These are phyloP conservation scores for Noctua comes DNA, from an alignment of 2,888 invertebrate species.

Conservation along the genomic window DNA sequence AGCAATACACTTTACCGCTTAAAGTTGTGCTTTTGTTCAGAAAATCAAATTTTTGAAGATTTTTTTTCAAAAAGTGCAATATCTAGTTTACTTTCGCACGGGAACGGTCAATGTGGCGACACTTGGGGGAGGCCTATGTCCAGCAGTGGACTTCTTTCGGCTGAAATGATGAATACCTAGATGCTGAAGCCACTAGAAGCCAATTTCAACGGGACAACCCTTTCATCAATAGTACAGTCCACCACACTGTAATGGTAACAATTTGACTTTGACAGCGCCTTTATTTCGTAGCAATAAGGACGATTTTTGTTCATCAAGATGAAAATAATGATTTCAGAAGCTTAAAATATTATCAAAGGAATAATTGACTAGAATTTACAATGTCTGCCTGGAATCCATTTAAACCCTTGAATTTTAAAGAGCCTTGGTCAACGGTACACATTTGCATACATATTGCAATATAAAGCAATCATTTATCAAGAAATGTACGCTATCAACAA, in stretches of 20 bases:
- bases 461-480: constrained; percentile 5
- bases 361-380: constrained; percentile 1
- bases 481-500: constrained; percentile 9
- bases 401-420: not conserved
- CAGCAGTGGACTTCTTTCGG: too few relatives aligned
- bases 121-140: too few relatives aligned
- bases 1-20: constrained; percentile 4
- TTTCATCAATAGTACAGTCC: not conserved
- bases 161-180: too few relatives aligned
- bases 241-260: not conserved
- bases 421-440: not conserved
- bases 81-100: too few relatives aligned
- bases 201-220: too few relatives aligned
- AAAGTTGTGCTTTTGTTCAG: constrained; percentile 6
- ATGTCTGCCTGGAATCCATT: not conserved
- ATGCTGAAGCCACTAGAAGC: too few relatives aligned
- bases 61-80: not conserved
- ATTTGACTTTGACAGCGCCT: not conserved
- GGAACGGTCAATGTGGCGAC: too few relatives aligned
- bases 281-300: not conserved
- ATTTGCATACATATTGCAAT: constrained; percentile 37
- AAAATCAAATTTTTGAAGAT: not conserved
- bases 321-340: not conserved
- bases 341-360: not conserved
- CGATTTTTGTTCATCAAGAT: not conserved